A percentile compares a stretch with the other conserved stretches of the same genome.
Conservation (phyloP, 2,113 vertebrate species). For the Mormoops blainvillei region DNA sequence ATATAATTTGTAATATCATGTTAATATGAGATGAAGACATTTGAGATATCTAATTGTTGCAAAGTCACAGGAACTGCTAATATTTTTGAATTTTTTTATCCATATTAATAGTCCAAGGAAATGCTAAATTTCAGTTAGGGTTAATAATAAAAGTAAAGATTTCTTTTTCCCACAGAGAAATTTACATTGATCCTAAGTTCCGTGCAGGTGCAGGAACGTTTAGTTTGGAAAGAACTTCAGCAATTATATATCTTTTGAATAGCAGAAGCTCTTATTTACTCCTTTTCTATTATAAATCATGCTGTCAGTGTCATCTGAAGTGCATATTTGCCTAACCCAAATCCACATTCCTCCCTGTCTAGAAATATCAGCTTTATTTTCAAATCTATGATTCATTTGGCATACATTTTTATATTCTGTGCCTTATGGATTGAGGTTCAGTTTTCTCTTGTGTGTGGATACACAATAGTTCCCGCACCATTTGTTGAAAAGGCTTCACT, state of each 20-base stretch:
- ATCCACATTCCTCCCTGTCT: background rate
- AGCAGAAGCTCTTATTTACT: background rate
- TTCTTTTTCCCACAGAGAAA: background rate
- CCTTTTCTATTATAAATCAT: background rate
- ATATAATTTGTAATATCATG: background rate
- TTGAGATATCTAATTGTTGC: background rate
- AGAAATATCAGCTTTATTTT: background rate
- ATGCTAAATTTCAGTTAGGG: background rate
- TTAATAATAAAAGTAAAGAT: background rate
- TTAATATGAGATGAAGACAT: background rate
- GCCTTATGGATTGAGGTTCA: background rate
- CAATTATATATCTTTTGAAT: background rate
- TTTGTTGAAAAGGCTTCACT: background rate
- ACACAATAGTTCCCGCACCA: background rate
- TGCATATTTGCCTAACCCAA: background rate
- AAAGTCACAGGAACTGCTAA: background rate
- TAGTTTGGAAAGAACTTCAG: background rate
- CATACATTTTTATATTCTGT: background rate
- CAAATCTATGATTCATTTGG: background rate
- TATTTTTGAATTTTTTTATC: background rate
- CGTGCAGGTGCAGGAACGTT: background rate
- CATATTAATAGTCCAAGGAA: background rate
- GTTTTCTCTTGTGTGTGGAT: background rate
- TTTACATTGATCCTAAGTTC: background rate
- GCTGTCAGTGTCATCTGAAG: background rate